Evolutionary conservation across 1,140 invertebrate species (phyloP), one percentile per base, ranked within the genome.

Genomic region (Listronotus oregonensis): DNA sequence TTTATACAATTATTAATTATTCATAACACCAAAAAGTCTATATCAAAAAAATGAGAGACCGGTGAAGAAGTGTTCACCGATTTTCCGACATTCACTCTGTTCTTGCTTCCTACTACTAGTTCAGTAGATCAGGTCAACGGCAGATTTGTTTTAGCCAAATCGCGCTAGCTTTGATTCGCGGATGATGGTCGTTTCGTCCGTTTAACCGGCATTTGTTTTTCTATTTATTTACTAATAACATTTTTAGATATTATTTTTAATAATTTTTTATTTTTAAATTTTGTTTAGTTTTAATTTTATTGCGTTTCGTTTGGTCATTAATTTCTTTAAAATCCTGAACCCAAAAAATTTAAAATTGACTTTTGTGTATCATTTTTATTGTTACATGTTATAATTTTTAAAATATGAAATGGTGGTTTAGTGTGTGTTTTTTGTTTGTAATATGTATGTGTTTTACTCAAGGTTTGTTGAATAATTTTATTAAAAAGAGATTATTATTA

Each of bases 121-220:
- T 42, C 52, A 55, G 34, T 42, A 55, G 52, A 55, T 55, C 39
- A 55, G 52, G 52, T 55, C 52, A 55, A 40, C 31, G 31, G 14
- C 7, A 34, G 5, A 14, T 34, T 17, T 14, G 27, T 52, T 52
- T 15, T 14, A 32, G 12, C n/a, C 12, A n/a, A 52, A 52, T 52
- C 46, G 15, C 46, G 15, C 11, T 21, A 2, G 46, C 42, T 15
- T 44, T 18, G 14, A 44, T 8, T 18, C 42, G 14, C 42, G 14
- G 8, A 14, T 18, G 42, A 44, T 18, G 14, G 2, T 44, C n/a
- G 42, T 44, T 14, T n/a, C 10, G 42, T 14, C n/a, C 8, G 17
- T 14, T 15, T 44, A 18, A 27, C 21, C 21, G 21, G 21, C 21
- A 27, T 3, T 27, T 27, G 21, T 27, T 27, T 27, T 27, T 27